Percentiles rank a stretch among this genome's conserved stretches.
These are phyloP conservation scores for Penaeus vannamei DNA, from an alignment of 1,140 invertebrate genomes.

Conservation along the genomic window DNA sequence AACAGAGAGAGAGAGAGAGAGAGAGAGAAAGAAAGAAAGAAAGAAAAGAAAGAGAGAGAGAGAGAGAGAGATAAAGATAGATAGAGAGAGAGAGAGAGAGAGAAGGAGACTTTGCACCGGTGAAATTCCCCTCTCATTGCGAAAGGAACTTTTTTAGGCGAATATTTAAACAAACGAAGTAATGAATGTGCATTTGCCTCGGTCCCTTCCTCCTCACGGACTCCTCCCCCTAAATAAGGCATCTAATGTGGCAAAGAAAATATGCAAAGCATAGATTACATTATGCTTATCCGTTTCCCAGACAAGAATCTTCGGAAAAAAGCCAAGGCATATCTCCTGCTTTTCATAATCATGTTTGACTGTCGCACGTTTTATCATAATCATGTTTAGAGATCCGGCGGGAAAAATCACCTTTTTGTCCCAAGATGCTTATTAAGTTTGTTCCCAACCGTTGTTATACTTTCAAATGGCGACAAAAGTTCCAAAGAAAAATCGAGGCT, in stretches of 20 bases:
- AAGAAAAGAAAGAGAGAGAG: not conserved
- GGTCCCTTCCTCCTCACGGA: no score
- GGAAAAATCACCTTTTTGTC: conserved; percentile 53
- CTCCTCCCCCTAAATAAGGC: conserved; percentile 3
- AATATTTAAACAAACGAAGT: no score
- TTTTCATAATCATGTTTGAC: conserved; percentile 67
- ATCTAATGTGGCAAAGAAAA: conserved; percentile 41
- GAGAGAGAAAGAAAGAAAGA: not conserved
- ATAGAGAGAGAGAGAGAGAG: not conserved
- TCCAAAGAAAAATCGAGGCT: conserved; percentile 3
- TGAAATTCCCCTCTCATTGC: no score
- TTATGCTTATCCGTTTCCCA: conserved; percentile 39
- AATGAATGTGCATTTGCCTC: no score
- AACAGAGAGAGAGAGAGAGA: not conserved
- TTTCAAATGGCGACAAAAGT: conserved; percentile 35
- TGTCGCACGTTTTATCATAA: conserved; percentile 60
- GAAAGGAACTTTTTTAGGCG: no score
- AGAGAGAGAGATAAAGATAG: not conserved
- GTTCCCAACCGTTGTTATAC: conserved; percentile 36
- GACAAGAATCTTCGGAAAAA: conserved; percentile 31
- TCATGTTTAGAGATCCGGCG: conserved; percentile 53
- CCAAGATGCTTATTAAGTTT: conserved; percentile 41
- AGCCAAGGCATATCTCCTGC: conserved; percentile 45
- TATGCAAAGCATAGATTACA: conserved; percentile 40
- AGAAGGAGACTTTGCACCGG: not conserved